phyloP scores from a whole-genome alignment of 2,113 vertebrate species.

The Cyphomyrus plagiostoma region DNA sequence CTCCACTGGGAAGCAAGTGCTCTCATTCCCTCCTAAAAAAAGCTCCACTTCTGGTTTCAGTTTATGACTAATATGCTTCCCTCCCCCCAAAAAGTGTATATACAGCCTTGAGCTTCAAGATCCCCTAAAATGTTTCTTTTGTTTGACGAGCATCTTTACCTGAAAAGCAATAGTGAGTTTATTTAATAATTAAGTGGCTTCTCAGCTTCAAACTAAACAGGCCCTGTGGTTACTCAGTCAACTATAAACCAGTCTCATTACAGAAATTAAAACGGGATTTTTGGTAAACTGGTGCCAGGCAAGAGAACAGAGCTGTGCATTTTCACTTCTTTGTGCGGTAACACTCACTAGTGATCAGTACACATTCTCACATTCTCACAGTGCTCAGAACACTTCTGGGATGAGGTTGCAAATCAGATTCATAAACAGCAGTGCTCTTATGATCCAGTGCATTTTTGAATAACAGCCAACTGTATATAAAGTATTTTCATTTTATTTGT shows the following conservation, averaged over 20 bases:
- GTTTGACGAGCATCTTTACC: slow-evolving; percentile 28
- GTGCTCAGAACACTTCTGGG: background rate
- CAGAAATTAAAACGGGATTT: slow-evolving; percentile 11
- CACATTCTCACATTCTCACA: background rate
- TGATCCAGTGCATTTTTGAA: background rate
- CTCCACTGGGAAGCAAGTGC: slow-evolving; percentile 25
- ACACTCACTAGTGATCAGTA: background rate
- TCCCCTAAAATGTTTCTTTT: slow-evolving; percentile 35
- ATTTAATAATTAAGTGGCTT: background rate
- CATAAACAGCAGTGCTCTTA: background rate
- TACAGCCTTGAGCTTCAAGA: background rate
- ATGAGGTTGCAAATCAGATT: background rate
- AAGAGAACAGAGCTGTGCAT: background rate
- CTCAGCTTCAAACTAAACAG: background rate
- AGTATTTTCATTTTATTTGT: background rate
- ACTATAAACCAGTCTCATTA: background rate
- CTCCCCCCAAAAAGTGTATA: background rate
- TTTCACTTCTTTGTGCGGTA: background rate
- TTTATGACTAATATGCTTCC: slow-evolving; percentile 28
- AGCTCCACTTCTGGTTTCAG: slow-evolving; percentile 35
- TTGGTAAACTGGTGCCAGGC: background rate
- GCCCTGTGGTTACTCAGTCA: background rate
- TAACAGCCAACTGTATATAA: background rate
- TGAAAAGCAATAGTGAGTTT: slow-evolving; percentile 4
- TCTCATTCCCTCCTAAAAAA: slow-evolving; percentile 42